Evolutionary conservation across 2,888 invertebrate genomes (phyloP).

Genomic region (Drosophila acutilabella): DNA sequence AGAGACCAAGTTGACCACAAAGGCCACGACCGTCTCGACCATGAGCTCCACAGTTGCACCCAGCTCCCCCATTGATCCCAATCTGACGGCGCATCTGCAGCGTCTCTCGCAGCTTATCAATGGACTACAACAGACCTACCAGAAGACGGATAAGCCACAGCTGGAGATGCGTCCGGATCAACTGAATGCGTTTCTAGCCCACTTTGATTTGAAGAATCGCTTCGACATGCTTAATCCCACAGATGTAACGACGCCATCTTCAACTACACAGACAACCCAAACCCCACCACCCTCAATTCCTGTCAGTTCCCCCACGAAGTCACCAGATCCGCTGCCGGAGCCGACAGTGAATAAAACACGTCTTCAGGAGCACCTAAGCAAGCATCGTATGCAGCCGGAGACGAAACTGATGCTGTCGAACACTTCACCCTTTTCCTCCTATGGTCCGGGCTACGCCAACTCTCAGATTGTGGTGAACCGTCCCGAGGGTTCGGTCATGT

Average conservation of each 20-base stretch:
- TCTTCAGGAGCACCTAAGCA: constrained; percentile 56
- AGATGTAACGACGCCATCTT: constrained; percentile 10
- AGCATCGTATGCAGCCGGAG: constrained; percentile 74
- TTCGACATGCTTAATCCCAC: constrained; percentile 74
- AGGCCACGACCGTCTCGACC: not conserved
- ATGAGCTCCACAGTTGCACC: constrained; percentile 3
- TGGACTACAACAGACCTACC: constrained; percentile 83
- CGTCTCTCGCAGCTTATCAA: constrained; percentile 84
- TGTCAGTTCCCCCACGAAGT: not conserved
- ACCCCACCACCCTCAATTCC: not conserved
- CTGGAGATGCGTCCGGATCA: constrained; percentile 83
- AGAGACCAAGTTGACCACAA: constrained; percentile 16
- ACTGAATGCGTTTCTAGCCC: constrained; percentile 84
- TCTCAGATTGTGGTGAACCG: constrained; percentile 85
- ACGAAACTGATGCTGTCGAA: constrained; percentile 80
- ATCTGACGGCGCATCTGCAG: constrained; percentile 83
- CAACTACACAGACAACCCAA: constrained; percentile 14
- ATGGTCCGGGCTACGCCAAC: constrained; percentile 77
- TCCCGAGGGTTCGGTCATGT: constrained; percentile 84
- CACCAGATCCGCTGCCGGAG: constrained; percentile 28
- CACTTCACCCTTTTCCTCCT: constrained; percentile 59
- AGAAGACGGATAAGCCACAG: constrained; percentile 68
- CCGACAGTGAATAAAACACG: constrained; percentile 54
- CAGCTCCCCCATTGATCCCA: constrained; percentile 76
- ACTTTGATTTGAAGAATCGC: constrained; percentile 84